Base-by-base conservation (phyloP, 53 echinoderm and acorn worm species). In the Actinopyga echinites region DNA sequence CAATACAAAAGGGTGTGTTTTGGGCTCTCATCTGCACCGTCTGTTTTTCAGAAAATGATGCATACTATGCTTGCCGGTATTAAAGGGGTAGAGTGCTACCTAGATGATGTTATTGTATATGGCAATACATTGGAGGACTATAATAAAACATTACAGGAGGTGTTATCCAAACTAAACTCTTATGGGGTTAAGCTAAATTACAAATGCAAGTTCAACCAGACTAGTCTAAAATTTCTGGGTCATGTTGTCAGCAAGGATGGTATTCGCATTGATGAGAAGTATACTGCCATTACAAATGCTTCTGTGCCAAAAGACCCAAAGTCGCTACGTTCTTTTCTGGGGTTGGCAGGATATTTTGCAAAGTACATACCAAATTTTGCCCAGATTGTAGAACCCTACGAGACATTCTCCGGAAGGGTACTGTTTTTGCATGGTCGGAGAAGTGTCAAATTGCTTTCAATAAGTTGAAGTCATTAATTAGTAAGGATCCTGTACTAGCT, bases 351-450 rank as follows among this genome's bases (percentile, higher is more conserved):
- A 13, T 71, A 71, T 21, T 71, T 71, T 71, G 35, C 73, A 32
- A 71, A 71, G 44, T 71, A 43, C n/a, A 38, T 71, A 24, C 73
- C 40, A 37, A 71, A 71, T 22, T 71, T 37, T 8, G 73, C 73
- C 4, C 40, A 71, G 11, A 9, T 37, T 8, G 38, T 71, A 21
- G 73, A 38, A n/a, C 73, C 73, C 11, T 71, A 24, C 24, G 73
- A 23, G 17, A 8, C 0, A 71, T 71, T 25, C 35, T 71, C 3
- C 42, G 42, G 7, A 17, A 71, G 31, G 44, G 22, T 7, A 43
- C 7, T 37, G 24, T 37, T 19, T 71, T 71, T n/a, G 35, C 8
- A 21, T 71, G 73, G 73, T 19, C 42, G 5, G n/a, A 4, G 17
- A 42, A 17, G 1, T 37, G 19, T 21, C 19, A 40, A 20, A 0